A percentile compares a stretch with the other conserved stretches of the same genome.
Conservation (phyloP, 2,113 vertebrate genomes). For the Heteronetta atricapilla region DNA sequence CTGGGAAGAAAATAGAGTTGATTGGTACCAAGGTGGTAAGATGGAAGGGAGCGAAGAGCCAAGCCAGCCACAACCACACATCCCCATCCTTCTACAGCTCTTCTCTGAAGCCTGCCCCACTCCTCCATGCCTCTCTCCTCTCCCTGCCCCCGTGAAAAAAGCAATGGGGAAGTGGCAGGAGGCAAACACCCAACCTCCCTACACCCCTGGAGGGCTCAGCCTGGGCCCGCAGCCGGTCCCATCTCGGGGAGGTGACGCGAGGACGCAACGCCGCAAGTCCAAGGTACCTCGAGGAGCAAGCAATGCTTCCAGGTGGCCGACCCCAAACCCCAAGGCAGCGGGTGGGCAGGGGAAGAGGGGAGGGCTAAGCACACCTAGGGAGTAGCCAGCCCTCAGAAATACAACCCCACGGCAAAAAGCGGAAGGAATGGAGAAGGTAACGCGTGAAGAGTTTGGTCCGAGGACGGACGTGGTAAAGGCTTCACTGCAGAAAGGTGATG, state of each 20-base stretch:
- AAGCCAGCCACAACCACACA: not conserved
- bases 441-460: accelerated
- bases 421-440: not conserved
- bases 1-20: not conserved
- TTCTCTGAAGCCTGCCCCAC: not conserved
- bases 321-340: accelerated
- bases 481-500: constrained; percentile 45
- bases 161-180: not conserved
- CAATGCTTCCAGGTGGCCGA: not conserved
- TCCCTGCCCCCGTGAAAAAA: not conserved
- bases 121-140: not conserved
- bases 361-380: not conserved
- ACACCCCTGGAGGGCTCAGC: not conserved
- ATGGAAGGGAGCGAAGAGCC: constrained; percentile 36
- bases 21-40: not conserved
- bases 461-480: accelerated
- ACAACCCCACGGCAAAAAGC: not conserved
- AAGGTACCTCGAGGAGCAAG: not conserved
- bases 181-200: not conserved
- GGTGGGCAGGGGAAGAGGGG: not conserved
- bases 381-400: not conserved
- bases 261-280: accelerated
- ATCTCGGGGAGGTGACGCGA: not conserved
- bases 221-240: accelerated
- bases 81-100: not conserved